phyloP scores from a whole-genome alignment of 1,140 invertebrate genomes.

The Mya arenaria region DNA sequence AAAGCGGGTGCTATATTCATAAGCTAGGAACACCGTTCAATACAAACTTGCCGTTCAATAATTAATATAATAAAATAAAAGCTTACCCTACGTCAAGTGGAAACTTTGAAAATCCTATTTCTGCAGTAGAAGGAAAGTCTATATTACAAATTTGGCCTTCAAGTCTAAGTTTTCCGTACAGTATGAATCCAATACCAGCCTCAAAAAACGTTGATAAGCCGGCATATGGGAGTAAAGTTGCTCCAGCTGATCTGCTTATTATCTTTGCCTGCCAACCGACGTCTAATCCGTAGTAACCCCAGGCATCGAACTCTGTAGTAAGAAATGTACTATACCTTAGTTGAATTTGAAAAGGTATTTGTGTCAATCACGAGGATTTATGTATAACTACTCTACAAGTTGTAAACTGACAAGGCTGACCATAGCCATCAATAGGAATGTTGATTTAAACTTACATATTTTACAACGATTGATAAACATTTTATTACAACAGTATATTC shows the following conservation, averaged over 20 bases:
- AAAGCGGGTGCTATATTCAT: not conserved
- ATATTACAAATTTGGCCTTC: slow-evolving; percentile 63
- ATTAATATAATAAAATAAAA: too few species aligned
- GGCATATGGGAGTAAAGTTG: slow-evolving; percentile 55
- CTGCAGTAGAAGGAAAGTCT: slow-evolving; percentile 64
- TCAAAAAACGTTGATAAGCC: slow-evolving; percentile 56
- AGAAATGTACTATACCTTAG: not conserved
- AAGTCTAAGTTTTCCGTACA: slow-evolving; percentile 64
- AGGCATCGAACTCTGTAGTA: slow-evolving; percentile 63
- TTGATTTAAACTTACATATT: not conserved
- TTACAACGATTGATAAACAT: not conserved
- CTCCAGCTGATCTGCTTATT: slow-evolving; percentile 49
- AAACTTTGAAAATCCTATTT: slow-evolving; percentile 68
- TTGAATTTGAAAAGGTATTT: not conserved
- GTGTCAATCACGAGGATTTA: not conserved
- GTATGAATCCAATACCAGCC: slow-evolving; percentile 50
- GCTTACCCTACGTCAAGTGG: slow-evolving; percentile 67
- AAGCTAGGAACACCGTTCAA: not conserved
- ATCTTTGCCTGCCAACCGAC: slow-evolving; percentile 62
- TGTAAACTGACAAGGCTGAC: not conserved
- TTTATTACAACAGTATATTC: not conserved
- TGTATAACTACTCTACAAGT: too few species aligned
- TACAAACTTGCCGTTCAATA: not conserved
- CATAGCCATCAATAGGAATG: not conserved
- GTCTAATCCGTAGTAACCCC: slow-evolving; percentile 66